A percentile compares a stretch with the other conserved stretches of the same genome.
Evolutionary conservation across 2,113 vertebrate genomes (phyloP).

Genomic region (Eublepharis macularius): DNA sequence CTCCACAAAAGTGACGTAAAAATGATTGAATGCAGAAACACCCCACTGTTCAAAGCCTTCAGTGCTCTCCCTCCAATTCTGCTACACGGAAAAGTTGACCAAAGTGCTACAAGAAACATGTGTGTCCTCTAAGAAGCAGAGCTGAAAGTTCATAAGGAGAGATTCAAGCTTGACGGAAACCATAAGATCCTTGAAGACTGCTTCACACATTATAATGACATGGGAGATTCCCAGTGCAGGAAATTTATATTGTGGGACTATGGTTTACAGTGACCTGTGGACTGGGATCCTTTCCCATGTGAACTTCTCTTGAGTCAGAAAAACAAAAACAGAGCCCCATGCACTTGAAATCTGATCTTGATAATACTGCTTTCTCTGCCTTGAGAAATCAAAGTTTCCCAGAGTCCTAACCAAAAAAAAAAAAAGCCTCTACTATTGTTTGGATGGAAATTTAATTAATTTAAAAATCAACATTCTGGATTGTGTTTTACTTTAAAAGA

Average conservation of each 20-base stretch:
- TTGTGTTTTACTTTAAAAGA: neutral
- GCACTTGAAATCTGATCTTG: neutral
- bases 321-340: neutral
- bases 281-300: neutral
- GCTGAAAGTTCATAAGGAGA: neutral
- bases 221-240: neutral
- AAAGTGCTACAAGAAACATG: neutral
- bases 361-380: neutral
- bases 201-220: neutral
- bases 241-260: neutral
- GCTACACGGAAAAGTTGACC: neutral
- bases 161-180: neutral
- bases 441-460: neutral
- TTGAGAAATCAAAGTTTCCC: neutral
- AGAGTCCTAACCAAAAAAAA: neutral
- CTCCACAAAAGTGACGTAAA: neutral
- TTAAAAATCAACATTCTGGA: neutral
- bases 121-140: neutral
- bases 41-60: neutral
- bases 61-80: neutral
- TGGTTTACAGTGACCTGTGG: neutral
- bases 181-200: neutral
- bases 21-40: neutral
- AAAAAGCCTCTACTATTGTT: neutral
- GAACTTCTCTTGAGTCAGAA: neutral